A percentile compares a stretch with the other conserved stretches of the same genome.
phyloP scores from a whole-genome alignment of 2,888 invertebrate genomes.

The Argyra leucocephala region DNA sequence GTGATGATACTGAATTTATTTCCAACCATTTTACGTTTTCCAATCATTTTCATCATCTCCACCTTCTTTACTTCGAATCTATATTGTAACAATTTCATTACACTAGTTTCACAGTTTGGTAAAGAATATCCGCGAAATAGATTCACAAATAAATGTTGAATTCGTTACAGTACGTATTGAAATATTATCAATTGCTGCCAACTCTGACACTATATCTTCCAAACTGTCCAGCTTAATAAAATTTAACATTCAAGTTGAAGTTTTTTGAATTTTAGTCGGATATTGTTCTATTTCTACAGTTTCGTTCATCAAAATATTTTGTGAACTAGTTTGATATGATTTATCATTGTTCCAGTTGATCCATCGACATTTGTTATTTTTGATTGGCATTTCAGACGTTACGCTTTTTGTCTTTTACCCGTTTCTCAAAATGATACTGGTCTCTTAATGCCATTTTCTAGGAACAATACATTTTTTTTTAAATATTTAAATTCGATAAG shows the following conservation, averaged over 20 bases:
- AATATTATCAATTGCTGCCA: constrained; percentile 8
- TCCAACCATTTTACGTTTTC: constrained; percentile 8
- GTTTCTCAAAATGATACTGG: constrained; percentile 7
- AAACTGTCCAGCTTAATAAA: constrained; percentile 7
- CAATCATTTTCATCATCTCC: constrained; percentile 7
- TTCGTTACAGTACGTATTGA: constrained; percentile 8
- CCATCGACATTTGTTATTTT: constrained; percentile 8
- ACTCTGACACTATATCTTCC: constrained; percentile 1
- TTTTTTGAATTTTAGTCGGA: constrained; percentile 5
- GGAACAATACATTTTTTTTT: not conserved
- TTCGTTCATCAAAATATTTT: not conserved
- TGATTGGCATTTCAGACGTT: constrained; percentile 1
- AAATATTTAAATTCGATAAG: constrained; percentile 8
- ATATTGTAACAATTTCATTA: constrained; percentile 7
- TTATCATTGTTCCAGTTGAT: constrained; percentile 7
- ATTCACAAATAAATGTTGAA: constrained; percentile 2
- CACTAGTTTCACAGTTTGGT: constrained; percentile 8
- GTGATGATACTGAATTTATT: constrained; percentile 8
- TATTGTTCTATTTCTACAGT: not conserved
- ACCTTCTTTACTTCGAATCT: constrained; percentile 1
- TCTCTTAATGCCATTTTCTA: constrained; percentile 8
- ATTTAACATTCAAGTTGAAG: constrained; percentile 7
- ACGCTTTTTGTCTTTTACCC: constrained; percentile 7
- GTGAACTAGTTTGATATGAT: constrained; percentile 7
- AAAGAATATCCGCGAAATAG: constrained; percentile 6